Conservation (phyloP, 2,797 vertebrate species). For the Buphagus erythrorhynchus region DNA sequence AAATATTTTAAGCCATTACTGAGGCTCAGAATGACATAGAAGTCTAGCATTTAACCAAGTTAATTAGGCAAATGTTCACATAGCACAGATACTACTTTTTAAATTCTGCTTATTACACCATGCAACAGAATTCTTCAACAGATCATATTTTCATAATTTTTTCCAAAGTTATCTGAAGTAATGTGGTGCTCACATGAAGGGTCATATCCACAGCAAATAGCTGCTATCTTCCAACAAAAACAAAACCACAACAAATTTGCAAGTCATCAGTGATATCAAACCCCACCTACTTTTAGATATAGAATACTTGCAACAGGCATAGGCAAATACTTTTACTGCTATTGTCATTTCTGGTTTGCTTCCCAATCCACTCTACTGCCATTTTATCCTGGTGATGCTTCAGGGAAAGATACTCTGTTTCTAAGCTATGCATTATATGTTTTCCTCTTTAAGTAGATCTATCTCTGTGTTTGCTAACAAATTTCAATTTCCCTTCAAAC, state of each 20-base stretch:
- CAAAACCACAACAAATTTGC: neutral
- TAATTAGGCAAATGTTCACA: neutral
- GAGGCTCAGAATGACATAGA: neutral
- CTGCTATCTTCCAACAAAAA: neutral
- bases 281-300: fast-evolving
- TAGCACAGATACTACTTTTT: neutral
- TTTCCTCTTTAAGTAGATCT: neutral
- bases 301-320: neutral
- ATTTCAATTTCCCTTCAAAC: neutral
- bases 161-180: neutral
- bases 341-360: neutral
- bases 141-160: neutral
- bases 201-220: neutral
- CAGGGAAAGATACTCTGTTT: neutral
- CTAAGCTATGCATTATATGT: neutral
- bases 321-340: neutral
- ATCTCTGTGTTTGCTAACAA: neutral
- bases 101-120: neutral
- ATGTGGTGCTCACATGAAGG: neutral
- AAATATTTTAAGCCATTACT: neutral
- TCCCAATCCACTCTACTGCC: neutral
- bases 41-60: neutral
- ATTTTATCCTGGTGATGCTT: neutral
- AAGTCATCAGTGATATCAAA: neutral
- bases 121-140: neutral